A percentile compares a stretch with the other conserved stretches of the same genome.
These are phyloP conservation scores for Limnothrissa miodon DNA, from an alignment of 2,113 vertebrate genomes.

Conservation along the genomic window DNA sequence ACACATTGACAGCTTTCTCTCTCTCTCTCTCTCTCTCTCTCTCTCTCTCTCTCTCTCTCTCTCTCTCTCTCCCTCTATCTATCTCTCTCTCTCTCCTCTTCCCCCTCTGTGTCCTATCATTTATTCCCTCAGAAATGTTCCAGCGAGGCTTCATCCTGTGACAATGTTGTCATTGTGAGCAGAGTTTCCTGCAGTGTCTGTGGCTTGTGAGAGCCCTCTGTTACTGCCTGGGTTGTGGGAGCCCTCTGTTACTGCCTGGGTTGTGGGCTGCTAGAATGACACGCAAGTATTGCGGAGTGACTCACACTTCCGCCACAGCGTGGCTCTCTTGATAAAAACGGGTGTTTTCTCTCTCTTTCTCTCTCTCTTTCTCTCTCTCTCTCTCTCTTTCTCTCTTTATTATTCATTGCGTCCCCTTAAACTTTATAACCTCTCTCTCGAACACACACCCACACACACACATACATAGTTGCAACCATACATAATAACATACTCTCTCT, in stretches of 20 bases:
- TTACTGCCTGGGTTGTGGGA: conserved; percentile 31
- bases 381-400: neutral
- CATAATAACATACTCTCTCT: no score
- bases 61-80: neutral
- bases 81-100: neutral
- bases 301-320: conserved; percentile 36
- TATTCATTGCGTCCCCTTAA: neutral
- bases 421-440: neutral
- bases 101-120: neutral
- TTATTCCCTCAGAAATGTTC: conserved; percentile 41
- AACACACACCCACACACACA: no score
- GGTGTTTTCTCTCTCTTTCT: neutral
- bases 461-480: no score
- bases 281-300: conserved; percentile 35
- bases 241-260: conserved; percentile 28
- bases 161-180: conserved; percentile 48
- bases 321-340: neutral
- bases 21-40: neutral
- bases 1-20: conserved; percentile 37
- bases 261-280: conserved; percentile 33
- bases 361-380: neutral
- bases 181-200: conserved; percentile 19
- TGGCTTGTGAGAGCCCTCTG: conserved; percentile 34
- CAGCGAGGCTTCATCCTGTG: conserved; percentile 31
- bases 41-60: conserved; percentile 11